These are phyloP conservation scores for Tokudaia muenninki DNA, from an alignment of 2,797 vertebrate species.

Conservation along the genomic window DNA sequence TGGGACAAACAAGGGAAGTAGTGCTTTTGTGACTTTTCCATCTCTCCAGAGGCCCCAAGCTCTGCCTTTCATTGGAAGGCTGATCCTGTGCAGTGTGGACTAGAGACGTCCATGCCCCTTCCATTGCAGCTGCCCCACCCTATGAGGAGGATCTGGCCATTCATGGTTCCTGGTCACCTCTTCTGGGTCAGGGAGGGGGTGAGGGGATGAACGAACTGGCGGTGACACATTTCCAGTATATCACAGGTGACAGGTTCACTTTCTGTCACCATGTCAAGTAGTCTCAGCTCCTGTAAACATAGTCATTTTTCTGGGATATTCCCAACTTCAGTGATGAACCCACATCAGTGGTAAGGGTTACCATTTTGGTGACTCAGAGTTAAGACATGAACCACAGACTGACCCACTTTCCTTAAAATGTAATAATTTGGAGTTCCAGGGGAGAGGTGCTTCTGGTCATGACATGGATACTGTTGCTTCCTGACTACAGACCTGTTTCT, in stretches of 20 bases:
- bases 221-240: fast-evolving
- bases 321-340: not conserved
- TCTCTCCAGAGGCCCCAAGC: fast-evolving
- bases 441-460: fast-evolving
- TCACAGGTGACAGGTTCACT: fast-evolving
- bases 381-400: conserved; percentile 52
- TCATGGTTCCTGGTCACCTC: not conserved
- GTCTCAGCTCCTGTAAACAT: not conserved
- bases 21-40: no score
- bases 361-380: conserved; percentile 65
- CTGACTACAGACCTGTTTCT: not conserved
- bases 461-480: no score
- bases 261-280: fast-evolving
- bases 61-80: fast-evolving
- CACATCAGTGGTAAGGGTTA: not conserved
- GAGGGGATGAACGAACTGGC: fast-evolving
- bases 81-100: not conserved
- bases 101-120: fast-evolving
- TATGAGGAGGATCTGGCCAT: not conserved
- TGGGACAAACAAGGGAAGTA: fast-evolving
- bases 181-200: fast-evolving
- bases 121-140: not conserved
- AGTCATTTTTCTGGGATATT: not conserved
- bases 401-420: conserved; percentile 68
- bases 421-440: not conserved